Conservation (phyloP, 2,797 vertebrate species). For the Anniella stebbinsi region DNA sequence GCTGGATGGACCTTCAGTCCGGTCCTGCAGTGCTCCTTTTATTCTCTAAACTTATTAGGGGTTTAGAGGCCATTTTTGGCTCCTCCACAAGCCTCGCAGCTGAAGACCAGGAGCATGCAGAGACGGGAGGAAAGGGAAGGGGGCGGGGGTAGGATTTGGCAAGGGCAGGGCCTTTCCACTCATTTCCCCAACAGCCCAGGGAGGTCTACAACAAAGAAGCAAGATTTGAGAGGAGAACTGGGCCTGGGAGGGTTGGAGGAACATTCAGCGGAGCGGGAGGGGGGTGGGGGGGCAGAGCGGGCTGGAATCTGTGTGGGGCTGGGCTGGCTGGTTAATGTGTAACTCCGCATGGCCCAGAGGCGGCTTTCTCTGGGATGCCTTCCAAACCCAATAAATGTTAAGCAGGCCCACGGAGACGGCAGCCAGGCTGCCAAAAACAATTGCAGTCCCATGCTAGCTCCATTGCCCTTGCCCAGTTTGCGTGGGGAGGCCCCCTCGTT, state of each 20-base stretch:
- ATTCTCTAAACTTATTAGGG: neutral
- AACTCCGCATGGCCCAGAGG: neutral
- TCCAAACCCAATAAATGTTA: neutral
- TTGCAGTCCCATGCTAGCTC: neutral
- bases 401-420: neutral
- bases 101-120: constrained; percentile 1
- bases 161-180: too few relatives aligned
- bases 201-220: constrained; percentile 7
- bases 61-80: neutral
- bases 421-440: neutral
- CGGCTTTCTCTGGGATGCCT: neutral
- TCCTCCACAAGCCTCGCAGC: neutral
- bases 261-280: too few relatives aligned
- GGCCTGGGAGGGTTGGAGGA: neutral
- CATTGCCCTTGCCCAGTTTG: neutral
- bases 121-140: too few relatives aligned
- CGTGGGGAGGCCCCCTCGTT: neutral
- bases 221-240: neutral
- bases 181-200: neutral
- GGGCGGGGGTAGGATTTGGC: neutral
- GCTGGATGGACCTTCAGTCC: neutral
- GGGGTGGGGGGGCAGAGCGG: too few relatives aligned
- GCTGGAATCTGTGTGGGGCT: neutral
- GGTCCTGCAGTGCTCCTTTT: too few relatives aligned
- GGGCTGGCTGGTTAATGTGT: neutral